These are phyloP conservation scores for Notocelia uddmanniana DNA, from an alignment of 2,888 invertebrate genomes.

Conservation along the genomic window DNA sequence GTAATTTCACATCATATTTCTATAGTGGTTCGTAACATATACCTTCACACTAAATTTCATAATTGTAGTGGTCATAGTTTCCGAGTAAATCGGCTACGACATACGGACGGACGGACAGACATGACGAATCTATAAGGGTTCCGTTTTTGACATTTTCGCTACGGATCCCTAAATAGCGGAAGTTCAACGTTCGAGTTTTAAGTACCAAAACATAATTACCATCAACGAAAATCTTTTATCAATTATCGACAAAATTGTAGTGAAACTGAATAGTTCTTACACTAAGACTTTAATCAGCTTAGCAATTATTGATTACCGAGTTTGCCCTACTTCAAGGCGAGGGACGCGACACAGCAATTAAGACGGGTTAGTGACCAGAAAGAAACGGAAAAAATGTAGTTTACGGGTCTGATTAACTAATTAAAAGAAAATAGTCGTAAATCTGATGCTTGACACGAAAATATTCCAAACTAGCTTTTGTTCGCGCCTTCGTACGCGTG, in stretches of 20 bases:
- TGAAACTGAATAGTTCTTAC: conserved; percentile 30
- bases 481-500: too few relatives aligned
- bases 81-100: too few relatives aligned
- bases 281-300: conserved; percentile 42
- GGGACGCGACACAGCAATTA: conserved; percentile 37
- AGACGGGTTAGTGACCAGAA: conserved; percentile 13
- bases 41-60: too few relatives aligned
- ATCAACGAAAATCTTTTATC: conserved; percentile 1
- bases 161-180: background rate
- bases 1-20: too few relatives aligned
- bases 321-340: conserved; percentile 37
- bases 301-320: conserved; percentile 42
- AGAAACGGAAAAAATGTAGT: background rate
- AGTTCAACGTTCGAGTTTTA: background rate
- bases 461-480: too few relatives aligned
- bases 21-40: too few relatives aligned
- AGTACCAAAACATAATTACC: background rate
- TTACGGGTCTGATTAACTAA: background rate
- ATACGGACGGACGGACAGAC: too few relatives aligned
- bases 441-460: too few relatives aligned
- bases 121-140: too few relatives aligned
- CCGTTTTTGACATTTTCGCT: too few relatives aligned
- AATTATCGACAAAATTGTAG: conserved; percentile 1
- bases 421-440: too few relatives aligned
- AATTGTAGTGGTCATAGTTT: too few relatives aligned